Evolutionary conservation across 2,113 vertebrate genomes (phyloP).

Genomic region (Dipodomys merriami): DNA sequence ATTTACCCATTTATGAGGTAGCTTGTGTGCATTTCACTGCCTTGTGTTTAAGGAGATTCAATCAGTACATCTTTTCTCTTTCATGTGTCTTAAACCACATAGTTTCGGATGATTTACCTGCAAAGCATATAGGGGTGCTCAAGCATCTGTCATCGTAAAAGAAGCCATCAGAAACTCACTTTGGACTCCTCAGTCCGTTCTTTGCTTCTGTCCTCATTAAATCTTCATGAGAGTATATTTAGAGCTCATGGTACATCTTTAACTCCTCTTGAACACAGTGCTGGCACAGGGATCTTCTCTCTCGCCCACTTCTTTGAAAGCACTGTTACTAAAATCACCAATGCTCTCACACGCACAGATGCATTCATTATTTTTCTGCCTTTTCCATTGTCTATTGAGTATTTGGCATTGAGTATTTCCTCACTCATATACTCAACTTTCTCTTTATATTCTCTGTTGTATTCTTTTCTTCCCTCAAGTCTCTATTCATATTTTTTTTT

Average conservation of each 20-base stretch:
- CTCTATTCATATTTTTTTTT: neutral
- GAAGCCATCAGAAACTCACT: neutral
- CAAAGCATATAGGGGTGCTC: neutral
- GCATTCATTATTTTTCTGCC: neutral
- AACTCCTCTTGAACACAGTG: neutral
- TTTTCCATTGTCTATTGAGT: conserved; percentile 4
- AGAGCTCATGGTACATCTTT: neutral
- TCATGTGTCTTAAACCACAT: neutral
- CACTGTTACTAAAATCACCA: neutral
- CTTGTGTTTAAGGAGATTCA: neutral
- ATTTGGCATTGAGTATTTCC: neutral
- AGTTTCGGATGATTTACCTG: neutral
- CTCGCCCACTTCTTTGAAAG: neutral
- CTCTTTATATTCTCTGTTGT: neutral
- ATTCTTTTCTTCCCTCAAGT: neutral
- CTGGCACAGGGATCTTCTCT: neutral
- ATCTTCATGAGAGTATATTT: neutral
- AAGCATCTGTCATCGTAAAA: neutral
- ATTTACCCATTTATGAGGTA: neutral
- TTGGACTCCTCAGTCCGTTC: neutral
- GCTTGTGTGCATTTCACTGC: neutral
- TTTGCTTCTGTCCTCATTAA: too few species aligned
- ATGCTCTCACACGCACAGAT: neutral
- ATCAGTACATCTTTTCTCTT: neutral
- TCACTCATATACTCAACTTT: neutral